Conservation (phyloP, 2,888 invertebrate genomes). For the Apotomis turbidana region DNA sequence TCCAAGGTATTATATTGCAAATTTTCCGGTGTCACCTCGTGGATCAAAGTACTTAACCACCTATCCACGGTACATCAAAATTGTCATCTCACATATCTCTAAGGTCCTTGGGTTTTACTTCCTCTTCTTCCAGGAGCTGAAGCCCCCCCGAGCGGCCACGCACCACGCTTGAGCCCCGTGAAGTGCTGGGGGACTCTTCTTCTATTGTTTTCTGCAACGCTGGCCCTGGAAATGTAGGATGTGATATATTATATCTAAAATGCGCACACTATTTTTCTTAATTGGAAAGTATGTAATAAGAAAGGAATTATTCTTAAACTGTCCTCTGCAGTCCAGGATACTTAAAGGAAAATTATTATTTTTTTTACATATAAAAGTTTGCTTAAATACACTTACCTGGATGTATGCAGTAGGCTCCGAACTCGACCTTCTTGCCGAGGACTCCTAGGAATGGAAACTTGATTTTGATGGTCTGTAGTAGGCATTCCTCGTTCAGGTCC, state of each 20-base stretch:
- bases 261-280: too few species aligned
- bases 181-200: constrained; percentile 43
- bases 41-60: too few species aligned
- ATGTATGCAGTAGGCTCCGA: constrained; percentile 81
- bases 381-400: constrained; percentile 61
- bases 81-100: constrained; percentile 21
- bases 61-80: too few species aligned
- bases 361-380: not conserved
- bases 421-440: constrained; percentile 83
- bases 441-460: constrained; percentile 83
- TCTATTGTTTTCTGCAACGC: constrained; percentile 49
- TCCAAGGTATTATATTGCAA: too few species aligned
- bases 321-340: constrained; percentile 59
- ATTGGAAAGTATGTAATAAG: too few species aligned
- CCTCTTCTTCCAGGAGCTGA: constrained; percentile 53
- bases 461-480: constrained; percentile 82
- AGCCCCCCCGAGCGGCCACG: constrained; percentile 67
- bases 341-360: too few species aligned
- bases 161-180: constrained; percentile 66
- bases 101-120: constrained; percentile 45
- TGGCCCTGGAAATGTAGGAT: constrained; percentile 64
- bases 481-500: constrained; percentile 83
- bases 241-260: too few species aligned
- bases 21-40: too few species aligned
- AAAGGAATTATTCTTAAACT: constrained; percentile 23